Conservation (phyloP, 92 coral and sea anemone species). For the Hydrozoanthus gracilis region DNA sequence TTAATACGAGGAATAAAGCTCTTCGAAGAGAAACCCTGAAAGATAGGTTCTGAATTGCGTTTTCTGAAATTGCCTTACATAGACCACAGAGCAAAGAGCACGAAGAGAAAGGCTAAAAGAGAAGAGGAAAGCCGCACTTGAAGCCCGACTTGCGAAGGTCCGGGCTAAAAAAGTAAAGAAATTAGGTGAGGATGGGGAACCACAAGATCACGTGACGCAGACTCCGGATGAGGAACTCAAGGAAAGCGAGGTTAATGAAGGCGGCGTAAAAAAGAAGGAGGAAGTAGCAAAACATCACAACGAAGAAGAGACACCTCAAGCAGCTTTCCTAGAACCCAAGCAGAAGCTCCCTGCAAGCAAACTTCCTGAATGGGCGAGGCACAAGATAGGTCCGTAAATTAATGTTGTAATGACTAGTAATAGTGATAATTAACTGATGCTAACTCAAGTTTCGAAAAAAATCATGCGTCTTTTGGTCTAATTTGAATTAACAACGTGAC, state of each 20-base stretch:
- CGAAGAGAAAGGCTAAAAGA: slow-evolving; percentile 88
- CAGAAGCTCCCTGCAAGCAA: slow-evolving; percentile 14
- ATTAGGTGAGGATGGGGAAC: slow-evolving; percentile 66
- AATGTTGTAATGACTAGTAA: too few relatives aligned
- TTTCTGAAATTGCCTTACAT: too few relatives aligned
- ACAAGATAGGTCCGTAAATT: slow-evolving; percentile 70
- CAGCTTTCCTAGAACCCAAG: background rate
- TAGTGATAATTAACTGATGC: too few relatives aligned
- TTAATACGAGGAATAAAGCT: too few relatives aligned
- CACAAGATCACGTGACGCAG: slow-evolving; percentile 2
- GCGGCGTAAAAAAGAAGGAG: slow-evolving; percentile 17
- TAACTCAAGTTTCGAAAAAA: too few relatives aligned
- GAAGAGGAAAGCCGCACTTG: slow-evolving; percentile 92
- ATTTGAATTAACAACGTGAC: too few relatives aligned
- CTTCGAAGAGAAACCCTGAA: too few relatives aligned
- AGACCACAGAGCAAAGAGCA: slow-evolving; percentile 92
- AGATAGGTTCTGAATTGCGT: too few relatives aligned
- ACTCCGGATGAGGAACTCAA: slow-evolving; percentile 12
- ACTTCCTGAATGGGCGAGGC: slow-evolving; percentile 85
- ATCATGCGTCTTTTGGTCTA: too few relatives aligned
- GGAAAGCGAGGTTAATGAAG: slow-evolving; percentile 28
- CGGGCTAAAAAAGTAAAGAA: slow-evolving; percentile 83
- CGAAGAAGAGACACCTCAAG: background rate
- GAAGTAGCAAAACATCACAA: slow-evolving; percentile 9
- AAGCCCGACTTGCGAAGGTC: slow-evolving; percentile 94